phyloP scores from a whole-genome alignment of 1,140 invertebrate species.

The Lysiphlebus fabarum region DNA sequence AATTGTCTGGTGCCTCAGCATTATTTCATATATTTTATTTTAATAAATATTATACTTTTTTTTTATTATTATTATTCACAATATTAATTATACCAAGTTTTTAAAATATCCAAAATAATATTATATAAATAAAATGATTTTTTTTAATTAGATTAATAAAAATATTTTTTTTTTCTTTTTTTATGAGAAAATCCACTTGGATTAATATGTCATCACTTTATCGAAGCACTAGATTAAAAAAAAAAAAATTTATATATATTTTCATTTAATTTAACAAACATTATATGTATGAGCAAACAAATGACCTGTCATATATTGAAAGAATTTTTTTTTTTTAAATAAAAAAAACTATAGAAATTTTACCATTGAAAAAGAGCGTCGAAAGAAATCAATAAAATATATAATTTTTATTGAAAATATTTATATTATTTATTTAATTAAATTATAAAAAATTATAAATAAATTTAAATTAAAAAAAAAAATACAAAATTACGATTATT shows the following conservation, averaged over 20 bases:
- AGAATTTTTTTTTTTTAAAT: not conserved
- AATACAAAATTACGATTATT: too few species aligned
- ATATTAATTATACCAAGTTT: not conserved
- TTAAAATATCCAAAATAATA: too few species aligned
- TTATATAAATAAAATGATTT: not conserved
- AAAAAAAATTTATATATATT: not conserved
- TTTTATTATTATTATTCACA: constrained; percentile 1
- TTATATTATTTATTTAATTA: not conserved
- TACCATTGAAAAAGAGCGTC: too few species aligned
- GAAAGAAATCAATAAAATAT: too few species aligned
- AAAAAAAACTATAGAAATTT: not conserved
- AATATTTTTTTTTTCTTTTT: too few species aligned
- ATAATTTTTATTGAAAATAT: not conserved
- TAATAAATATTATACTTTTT: not conserved
- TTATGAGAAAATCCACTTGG: too few species aligned
- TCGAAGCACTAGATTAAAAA: not conserved
- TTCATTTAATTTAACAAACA: too few species aligned
- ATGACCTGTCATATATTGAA: not conserved
- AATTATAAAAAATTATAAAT: not conserved
- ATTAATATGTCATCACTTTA: constrained; percentile 2
- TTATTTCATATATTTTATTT: constrained; percentile 21
- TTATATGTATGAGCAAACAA: too few species aligned
- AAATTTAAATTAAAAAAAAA: not conserved
- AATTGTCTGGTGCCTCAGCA: constrained; percentile 34
- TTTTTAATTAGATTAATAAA: too few species aligned